A percentile compares a stretch with the other conserved stretches of the same genome.
Conservation (phyloP, 2,888 invertebrate species). For the Nesidiocoris tenuis region DNA sequence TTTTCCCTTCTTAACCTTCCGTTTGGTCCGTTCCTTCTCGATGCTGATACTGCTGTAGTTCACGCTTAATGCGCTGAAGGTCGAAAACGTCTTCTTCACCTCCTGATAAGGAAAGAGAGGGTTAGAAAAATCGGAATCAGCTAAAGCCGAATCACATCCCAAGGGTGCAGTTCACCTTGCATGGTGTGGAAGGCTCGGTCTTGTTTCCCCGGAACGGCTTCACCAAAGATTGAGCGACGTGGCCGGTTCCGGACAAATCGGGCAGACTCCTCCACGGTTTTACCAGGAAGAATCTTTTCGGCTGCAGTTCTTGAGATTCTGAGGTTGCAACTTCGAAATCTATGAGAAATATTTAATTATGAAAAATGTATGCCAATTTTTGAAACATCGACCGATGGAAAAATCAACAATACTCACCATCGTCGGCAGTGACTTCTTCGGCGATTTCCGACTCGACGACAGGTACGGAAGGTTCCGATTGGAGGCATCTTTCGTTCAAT, state of each 20-base stretch:
- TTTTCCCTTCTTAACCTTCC: background rate
- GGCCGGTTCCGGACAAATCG: background rate
- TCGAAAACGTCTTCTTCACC: background rate
- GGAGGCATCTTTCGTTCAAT: background rate
- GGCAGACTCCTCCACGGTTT: slow-evolving; percentile 41
- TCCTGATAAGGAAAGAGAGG: too few relatives aligned
- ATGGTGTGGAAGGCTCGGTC: slow-evolving; percentile 40
- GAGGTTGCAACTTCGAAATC: too few relatives aligned
- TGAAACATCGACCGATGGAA: too few relatives aligned
- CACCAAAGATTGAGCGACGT: background rate
- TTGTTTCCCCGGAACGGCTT: slow-evolving; percentile 4
- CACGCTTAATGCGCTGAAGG: slow-evolving; percentile 1
- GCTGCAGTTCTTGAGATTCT: background rate
- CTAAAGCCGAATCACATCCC: background rate
- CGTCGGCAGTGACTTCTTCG: slow-evolving; percentile 18
- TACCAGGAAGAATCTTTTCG: background rate
- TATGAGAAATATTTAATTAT: too few relatives aligned
- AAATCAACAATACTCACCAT: too few relatives aligned
- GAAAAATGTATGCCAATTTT: too few relatives aligned
- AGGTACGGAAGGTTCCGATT: background rate
- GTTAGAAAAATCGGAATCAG: background rate
- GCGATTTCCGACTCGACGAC: slow-evolving; percentile 38
- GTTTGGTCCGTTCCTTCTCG: background rate
- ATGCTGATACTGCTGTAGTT: slow-evolving; percentile 10
- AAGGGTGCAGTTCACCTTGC: background rate